Evolutionary conservation across 2,797 vertebrate species (phyloP).

Genomic region (Eulemur albifrons): DNA sequence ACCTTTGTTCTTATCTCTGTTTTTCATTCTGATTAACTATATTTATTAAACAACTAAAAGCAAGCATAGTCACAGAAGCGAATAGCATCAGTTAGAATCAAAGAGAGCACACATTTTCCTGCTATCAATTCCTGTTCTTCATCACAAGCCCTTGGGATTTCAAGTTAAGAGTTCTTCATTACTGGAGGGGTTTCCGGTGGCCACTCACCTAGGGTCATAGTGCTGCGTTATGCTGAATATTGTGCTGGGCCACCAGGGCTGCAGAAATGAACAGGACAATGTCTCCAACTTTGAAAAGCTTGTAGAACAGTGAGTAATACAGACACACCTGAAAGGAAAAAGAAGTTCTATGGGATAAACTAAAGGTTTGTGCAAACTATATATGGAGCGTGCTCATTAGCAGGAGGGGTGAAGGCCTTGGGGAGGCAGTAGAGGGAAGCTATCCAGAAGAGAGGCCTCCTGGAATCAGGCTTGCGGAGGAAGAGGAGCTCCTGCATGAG

Average conservation of each 20-base stretch:
- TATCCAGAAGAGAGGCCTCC: not conserved
- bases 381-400: not conserved
- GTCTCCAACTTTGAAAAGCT: not conserved
- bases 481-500: not conserved
- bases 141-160: not conserved
- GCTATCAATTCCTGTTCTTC: no score
- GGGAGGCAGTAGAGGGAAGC: not conserved
- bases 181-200: not conserved
- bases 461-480: not conserved
- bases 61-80: no score
- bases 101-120: no score
- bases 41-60: no score
- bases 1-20: no score
- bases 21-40: no score
- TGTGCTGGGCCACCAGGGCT: not conserved
- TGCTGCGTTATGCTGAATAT: not conserved
- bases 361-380: not conserved
- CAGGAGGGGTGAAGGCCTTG: not conserved
- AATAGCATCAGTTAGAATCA: no score
- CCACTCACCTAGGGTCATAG: no score
- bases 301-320: not conserved
- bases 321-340: not conserved
- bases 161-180: not conserved
- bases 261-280: not conserved
- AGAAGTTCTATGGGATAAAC: not conserved